These are phyloP conservation scores for Corythoichthys haematopterus DNA, from an alignment of 2,113 vertebrate species.

Conservation along the genomic window DNA sequence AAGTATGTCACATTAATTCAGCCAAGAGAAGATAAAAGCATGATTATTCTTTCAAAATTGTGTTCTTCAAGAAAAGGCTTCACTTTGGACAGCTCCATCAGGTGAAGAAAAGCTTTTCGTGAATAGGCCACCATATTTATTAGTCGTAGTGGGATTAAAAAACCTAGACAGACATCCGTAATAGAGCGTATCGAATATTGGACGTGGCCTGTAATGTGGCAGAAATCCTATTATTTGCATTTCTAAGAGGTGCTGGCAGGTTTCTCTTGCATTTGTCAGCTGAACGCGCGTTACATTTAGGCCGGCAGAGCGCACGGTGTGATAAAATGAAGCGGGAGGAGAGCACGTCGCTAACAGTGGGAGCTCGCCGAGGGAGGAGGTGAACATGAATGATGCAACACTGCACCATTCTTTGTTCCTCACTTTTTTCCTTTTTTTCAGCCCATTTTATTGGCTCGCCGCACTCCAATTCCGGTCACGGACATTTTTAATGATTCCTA, in stretches of 20 bases:
- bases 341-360: neutral
- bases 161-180: too few species aligned
- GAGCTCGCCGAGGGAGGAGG: constrained; percentile 45
- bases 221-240: too few species aligned
- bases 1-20: too few species aligned
- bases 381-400: constrained; percentile 58
- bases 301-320: neutral
- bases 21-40: too few species aligned
- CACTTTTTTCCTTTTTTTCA: neutral
- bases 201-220: too few species aligned
- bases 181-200: too few species aligned
- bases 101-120: too few species aligned
- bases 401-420: constrained; percentile 7
- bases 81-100: too few species aligned
- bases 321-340: constrained; percentile 1
- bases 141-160: too few species aligned
- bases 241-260: neutral
- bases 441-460: neutral
- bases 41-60: too few species aligned
- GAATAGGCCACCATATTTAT: too few species aligned
- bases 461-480: neutral
- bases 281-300: neutral
- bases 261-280: neutral
- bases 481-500: neutral
- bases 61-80: too few species aligned